These are phyloP conservation scores for Cinclus mexicanus DNA, from an alignment of 2,113 vertebrate genomes.

Conservation along the genomic window DNA sequence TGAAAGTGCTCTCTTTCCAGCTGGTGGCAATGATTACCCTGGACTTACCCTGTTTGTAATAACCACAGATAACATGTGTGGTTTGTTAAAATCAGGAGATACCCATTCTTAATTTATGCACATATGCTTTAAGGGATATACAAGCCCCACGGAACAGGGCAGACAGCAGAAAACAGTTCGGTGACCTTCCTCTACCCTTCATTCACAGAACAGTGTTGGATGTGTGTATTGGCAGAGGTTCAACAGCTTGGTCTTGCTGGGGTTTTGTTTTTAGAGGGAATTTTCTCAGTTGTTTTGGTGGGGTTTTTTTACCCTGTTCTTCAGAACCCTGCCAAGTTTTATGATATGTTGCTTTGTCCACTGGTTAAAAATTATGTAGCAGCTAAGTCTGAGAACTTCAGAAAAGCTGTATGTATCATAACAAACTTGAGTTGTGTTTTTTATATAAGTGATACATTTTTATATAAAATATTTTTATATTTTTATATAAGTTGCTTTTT, in stretches of 20 bases:
- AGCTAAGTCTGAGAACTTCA: neutral
- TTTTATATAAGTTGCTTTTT: neutral
- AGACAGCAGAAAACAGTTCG: neutral
- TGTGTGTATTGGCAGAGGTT: neutral
- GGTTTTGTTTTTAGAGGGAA: neutral
- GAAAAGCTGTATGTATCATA: neutral
- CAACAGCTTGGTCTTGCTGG: neutral
- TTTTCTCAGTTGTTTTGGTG: neutral
- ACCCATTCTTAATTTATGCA: neutral
- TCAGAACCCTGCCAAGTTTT: neutral
- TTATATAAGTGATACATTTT: neutral
- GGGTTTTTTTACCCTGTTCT: rapidly evolving
- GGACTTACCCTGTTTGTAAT: neutral
- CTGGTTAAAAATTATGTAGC: neutral
- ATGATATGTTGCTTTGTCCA: neutral
- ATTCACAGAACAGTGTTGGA: neutral
- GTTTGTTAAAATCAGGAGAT: neutral
- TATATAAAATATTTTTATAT: neutral
- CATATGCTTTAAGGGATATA: neutral
- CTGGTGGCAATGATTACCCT: neutral
- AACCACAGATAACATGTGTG: neutral
- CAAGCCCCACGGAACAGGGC: neutral
- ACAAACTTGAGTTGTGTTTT: neutral
- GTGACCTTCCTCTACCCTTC: neutral
- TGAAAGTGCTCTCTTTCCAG: neutral